phyloP scores from a whole-genome alignment of 2,888 invertebrate species.

The Perithous albicinctus region DNA sequence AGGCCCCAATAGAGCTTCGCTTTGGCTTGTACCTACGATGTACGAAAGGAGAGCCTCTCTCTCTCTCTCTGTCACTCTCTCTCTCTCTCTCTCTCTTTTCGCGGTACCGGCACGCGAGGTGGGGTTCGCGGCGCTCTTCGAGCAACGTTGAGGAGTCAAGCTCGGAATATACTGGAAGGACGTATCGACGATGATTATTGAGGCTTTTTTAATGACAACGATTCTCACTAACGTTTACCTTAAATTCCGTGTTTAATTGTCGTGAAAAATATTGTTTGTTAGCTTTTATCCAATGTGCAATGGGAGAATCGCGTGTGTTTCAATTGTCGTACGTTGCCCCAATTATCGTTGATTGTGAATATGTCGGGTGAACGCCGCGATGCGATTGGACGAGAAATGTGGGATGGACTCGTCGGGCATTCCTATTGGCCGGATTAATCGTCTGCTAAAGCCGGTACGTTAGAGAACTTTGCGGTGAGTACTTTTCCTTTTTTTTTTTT shows the following conservation, averaged over 20 bases:
- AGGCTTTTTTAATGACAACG: too few relatives aligned
- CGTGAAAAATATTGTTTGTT: slow-evolving; percentile 4
- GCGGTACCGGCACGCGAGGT: slow-evolving; percentile 69
- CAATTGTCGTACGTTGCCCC: slow-evolving; percentile 72
- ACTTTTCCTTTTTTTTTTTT: too few relatives aligned
- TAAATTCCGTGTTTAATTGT: slow-evolving; percentile 40
- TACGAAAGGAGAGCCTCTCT: slow-evolving; percentile 63
- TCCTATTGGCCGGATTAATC: slow-evolving; percentile 67
- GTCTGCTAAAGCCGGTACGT: slow-evolving; percentile 21
- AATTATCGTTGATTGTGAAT: slow-evolving; percentile 52
- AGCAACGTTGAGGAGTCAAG: slow-evolving; percentile 64
- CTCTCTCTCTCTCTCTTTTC: too few relatives aligned
- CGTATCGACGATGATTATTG: too few relatives aligned
- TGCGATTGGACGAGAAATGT: slow-evolving; percentile 68
- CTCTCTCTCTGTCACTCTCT: too few relatives aligned
- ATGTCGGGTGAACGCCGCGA: background rate
- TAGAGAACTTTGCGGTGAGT: background rate
- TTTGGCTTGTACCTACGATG: slow-evolving; percentile 56
- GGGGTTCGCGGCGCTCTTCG: slow-evolving; percentile 65
- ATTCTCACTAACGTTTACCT: slow-evolving; percentile 12
- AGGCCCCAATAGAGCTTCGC: slow-evolving; percentile 73
- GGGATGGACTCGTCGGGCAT: slow-evolving; percentile 67
- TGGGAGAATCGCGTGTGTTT: slow-evolving; percentile 69
- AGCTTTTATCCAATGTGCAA: slow-evolving; percentile 42
- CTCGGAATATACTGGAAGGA: too few relatives aligned